A percentile compares a stretch with the other conserved stretches of the same genome.
phyloP scores from a whole-genome alignment of 2,113 vertebrate genomes.

The Illadopsis cleaveri region DNA sequence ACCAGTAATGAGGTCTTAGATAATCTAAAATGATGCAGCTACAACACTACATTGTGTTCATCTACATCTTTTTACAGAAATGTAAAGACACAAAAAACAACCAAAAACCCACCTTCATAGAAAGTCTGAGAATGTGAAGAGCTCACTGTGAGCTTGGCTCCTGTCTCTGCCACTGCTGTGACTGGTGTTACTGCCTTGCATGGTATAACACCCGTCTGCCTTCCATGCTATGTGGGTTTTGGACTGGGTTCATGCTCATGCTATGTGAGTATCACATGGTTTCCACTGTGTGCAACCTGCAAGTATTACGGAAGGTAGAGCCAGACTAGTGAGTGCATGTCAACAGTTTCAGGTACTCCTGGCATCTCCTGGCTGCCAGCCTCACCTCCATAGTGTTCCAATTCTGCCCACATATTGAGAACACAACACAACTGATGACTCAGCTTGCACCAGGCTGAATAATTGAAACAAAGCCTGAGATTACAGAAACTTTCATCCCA shows the following conservation, averaged over 20 bases:
- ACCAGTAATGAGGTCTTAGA: background rate
- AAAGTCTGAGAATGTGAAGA: background rate
- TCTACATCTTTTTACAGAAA: background rate
- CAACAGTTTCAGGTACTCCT: background rate
- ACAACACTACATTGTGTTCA: too few species aligned
- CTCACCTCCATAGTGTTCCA: background rate
- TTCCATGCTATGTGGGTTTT: background rate
- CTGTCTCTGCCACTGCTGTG: background rate
- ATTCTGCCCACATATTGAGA: background rate
- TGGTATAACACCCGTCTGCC: background rate
- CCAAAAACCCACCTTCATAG: background rate
- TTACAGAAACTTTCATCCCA: background rate
- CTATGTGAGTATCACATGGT: background rate
- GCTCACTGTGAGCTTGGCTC: background rate
- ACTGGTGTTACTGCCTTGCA: background rate
- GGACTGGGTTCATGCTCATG: background rate
- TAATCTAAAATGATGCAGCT: background rate
- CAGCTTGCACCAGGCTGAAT: background rate
- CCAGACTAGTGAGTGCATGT: background rate
- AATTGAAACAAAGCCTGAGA: background rate
- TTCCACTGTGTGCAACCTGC: background rate
- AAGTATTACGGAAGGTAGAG: background rate
- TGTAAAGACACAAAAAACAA: background rate
- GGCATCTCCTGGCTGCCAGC: background rate
- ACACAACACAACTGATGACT: background rate